Conservation (phyloP, 2,797 vertebrate genomes). For the Acridotheres tristis region DNA sequence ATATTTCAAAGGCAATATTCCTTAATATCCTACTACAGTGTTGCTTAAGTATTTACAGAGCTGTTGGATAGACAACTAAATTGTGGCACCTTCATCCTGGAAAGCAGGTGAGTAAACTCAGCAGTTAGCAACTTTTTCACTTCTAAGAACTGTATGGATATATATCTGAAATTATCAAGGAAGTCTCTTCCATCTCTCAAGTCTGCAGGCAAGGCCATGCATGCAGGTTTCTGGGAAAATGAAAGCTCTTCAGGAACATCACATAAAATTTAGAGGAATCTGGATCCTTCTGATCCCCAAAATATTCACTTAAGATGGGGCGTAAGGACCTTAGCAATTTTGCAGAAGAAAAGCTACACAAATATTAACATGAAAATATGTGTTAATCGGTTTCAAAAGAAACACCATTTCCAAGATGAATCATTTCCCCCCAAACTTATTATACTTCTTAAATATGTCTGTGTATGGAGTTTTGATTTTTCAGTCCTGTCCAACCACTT, state of each 20-base stretch:
- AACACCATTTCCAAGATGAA: background rate
- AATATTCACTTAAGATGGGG: background rate
- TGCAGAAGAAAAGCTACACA: background rate
- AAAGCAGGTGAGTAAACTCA: background rate
- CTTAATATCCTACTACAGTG: background rate
- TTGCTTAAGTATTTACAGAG: background rate
- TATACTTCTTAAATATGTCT: background rate
- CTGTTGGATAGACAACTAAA: background rate
- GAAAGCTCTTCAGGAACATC: background rate
- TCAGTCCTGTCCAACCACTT: background rate
- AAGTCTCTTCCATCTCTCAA: background rate
- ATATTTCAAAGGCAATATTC: background rate
- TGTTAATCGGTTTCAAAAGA: background rate
- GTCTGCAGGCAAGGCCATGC: background rate
- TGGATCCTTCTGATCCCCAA: background rate
- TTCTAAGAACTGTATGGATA: background rate
- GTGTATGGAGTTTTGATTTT: background rate
- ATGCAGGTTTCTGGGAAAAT: background rate
- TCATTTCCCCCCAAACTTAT: accelerated
- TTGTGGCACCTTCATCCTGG: background rate
- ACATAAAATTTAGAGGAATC: background rate
- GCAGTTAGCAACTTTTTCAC: background rate
- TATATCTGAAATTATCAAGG: background rate
- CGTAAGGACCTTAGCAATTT: background rate
- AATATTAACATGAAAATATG: background rate